These are phyloP conservation scores for Gobiocypris rarus DNA, from an alignment of 2,113 vertebrate species.

Conservation along the genomic window DNA sequence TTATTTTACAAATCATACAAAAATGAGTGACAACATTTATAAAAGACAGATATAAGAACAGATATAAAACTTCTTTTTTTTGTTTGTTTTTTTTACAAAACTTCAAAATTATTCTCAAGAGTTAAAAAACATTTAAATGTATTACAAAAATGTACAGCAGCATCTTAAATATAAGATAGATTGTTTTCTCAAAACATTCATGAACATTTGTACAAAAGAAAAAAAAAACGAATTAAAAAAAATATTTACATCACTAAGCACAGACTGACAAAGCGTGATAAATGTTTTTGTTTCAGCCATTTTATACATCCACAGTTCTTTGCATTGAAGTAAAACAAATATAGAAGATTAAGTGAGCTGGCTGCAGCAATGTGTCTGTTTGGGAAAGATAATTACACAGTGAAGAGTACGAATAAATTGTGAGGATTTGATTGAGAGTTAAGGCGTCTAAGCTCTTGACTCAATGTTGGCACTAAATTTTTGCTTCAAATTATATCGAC, in stretches of 20 bases:
- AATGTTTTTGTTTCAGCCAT: constrained; percentile 39
- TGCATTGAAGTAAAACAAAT: constrained; percentile 15
- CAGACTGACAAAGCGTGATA: constrained; percentile 36
- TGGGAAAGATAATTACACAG: neutral
- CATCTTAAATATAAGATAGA: constrained; percentile 68
- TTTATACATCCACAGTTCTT: constrained; percentile 59
- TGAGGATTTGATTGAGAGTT: neutral
- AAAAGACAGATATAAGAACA: constrained; percentile 55
- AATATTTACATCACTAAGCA: constrained; percentile 15
- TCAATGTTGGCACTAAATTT: neutral
- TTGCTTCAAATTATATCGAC: neutral
- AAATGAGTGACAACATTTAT: constrained; percentile 67
- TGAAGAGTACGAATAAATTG: neutral
- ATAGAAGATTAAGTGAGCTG: neutral
- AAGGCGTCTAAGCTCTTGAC: neutral
- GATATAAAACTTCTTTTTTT: constrained; percentile 66
- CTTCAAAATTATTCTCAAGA: constrained; percentile 62
- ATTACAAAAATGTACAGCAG: constrained; percentile 55
- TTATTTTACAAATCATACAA: constrained; percentile 77
- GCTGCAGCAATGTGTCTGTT: neutral
- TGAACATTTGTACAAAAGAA: constrained; percentile 35
- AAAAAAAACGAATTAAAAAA: neutral
- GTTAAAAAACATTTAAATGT: constrained; percentile 52
- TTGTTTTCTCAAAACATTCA: constrained; percentile 30
- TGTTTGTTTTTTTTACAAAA: constrained; percentile 71